These are phyloP conservation scores for Ammodytes dubius DNA, from an alignment of 2,113 vertebrate species.

Conservation along the genomic window DNA sequence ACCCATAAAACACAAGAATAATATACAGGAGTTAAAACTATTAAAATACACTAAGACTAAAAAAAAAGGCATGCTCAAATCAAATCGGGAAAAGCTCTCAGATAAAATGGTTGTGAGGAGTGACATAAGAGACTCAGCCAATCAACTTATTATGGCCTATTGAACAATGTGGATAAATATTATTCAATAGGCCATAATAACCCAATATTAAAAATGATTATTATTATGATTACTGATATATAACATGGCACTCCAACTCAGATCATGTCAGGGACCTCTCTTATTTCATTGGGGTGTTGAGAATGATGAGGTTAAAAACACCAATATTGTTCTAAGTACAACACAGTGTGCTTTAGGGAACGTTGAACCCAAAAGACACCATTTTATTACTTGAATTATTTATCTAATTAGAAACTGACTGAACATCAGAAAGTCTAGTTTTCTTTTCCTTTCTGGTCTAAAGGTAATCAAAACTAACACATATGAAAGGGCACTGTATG, in stretches of 20 bases:
- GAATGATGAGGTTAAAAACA: too few relatives aligned
- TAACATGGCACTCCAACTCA: too few relatives aligned
- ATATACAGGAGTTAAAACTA: too few relatives aligned
- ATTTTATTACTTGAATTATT: not conserved
- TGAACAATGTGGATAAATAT: not conserved
- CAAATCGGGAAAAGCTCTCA: too few relatives aligned
- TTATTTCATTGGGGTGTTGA: not conserved
- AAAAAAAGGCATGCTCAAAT: too few relatives aligned
- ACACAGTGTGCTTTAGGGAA: not conserved
- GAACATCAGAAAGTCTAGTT: not conserved
- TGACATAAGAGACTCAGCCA: too few relatives aligned
- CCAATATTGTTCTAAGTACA: not conserved
- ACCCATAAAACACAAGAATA: too few relatives aligned
- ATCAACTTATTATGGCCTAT: too few relatives aligned
- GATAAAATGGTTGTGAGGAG: too few relatives aligned
- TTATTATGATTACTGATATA: too few relatives aligned
- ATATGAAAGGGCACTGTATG: not conserved
- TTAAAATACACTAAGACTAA: too few relatives aligned
- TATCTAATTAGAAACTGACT: too few relatives aligned
- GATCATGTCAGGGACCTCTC: not conserved
- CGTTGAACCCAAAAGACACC: not conserved
- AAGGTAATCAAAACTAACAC: not conserved
- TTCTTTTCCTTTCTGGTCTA: not conserved
- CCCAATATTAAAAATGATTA: not conserved
- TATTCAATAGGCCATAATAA: not conserved